Percentiles rank a stretch among this genome's conserved stretches.
Conservation (phyloP, 2,888 invertebrate species). For the Sinelater perroti region DNA sequence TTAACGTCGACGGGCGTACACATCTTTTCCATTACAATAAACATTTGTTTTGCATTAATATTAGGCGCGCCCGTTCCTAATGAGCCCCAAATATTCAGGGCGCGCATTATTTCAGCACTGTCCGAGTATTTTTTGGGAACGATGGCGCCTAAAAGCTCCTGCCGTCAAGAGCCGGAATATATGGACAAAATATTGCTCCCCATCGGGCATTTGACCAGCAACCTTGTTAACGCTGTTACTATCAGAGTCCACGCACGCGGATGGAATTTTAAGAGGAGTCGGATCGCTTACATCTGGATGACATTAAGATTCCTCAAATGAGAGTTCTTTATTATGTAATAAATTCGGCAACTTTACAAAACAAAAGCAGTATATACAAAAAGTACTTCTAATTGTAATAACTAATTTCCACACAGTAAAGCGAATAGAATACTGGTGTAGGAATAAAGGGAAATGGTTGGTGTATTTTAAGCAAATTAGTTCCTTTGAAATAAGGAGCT, state of each 20-base stretch:
- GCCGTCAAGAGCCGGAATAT: constrained; percentile 17
- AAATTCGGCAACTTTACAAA: no score
- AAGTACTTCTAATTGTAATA: no score
- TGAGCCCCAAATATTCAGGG: constrained; percentile 7
- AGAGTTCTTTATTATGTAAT: no score
- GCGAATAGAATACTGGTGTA: no score
- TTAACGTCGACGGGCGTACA: constrained; percentile 7
- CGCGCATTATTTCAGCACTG: constrained; percentile 14
- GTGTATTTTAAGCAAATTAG: no score
- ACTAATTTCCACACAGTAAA: no score
- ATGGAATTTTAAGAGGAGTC: no score
- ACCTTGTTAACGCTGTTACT: constrained; percentile 27
- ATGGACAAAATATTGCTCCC: constrained; percentile 27
- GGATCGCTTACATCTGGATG: no score
- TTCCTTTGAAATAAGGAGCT: no score
- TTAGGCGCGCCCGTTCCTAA: not conserved
- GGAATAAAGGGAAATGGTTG: no score
- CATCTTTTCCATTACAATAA: constrained; percentile 9
- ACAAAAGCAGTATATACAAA: no score
- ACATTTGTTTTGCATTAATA: constrained; percentile 9
- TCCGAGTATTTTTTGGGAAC: constrained; percentile 11
- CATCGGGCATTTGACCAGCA: constrained; percentile 22
- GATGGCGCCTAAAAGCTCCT: constrained; percentile 15
- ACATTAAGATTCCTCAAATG: no score
- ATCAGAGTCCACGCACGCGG: constrained; percentile 17